Evolutionary conservation across 2,113 vertebrate genomes (phyloP).

Genomic region (Salvator merianae): DNA sequence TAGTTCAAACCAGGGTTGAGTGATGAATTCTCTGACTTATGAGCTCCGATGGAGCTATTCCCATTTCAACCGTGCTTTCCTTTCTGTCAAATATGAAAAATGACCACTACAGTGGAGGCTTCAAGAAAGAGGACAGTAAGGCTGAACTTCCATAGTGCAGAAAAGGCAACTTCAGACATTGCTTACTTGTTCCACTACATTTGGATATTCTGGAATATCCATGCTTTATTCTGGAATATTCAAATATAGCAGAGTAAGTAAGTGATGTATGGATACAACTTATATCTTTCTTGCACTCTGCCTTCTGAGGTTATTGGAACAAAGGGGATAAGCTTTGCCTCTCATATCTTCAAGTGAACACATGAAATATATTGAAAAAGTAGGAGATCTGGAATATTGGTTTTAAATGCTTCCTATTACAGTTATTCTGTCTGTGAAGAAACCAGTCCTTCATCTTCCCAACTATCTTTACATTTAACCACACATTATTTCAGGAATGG

Average conservation of each 20-base stretch:
- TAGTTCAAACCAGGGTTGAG: not conserved
- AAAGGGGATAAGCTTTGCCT: not conserved
- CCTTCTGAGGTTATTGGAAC: not conserved
- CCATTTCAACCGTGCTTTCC: not conserved
- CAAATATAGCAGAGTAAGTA: too few species aligned
- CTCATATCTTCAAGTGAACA: not conserved
- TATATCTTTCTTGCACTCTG: not conserved
- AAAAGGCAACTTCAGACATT: too few species aligned
- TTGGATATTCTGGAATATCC: too few species aligned
- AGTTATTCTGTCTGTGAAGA: conserved; percentile 20
- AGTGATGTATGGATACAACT: too few species aligned
- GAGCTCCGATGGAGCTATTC: not conserved
- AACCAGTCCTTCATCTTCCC: not conserved
- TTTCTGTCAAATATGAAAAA: not conserved
- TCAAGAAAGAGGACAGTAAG: too few species aligned
- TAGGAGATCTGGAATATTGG: not conserved
- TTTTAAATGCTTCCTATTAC: not conserved
- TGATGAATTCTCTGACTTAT: not conserved
- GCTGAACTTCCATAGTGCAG: too few species aligned
- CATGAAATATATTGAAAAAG: conserved; percentile 9
- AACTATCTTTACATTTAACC: conserved; percentile 6
- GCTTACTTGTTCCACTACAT: too few species aligned
- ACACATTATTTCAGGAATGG: not conserved
- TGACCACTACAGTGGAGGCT: not conserved
- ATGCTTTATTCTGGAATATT: too few species aligned